Evolutionary conservation across 2,888 invertebrate species (phyloP).

Genomic region (Hymenopus coronatus): DNA sequence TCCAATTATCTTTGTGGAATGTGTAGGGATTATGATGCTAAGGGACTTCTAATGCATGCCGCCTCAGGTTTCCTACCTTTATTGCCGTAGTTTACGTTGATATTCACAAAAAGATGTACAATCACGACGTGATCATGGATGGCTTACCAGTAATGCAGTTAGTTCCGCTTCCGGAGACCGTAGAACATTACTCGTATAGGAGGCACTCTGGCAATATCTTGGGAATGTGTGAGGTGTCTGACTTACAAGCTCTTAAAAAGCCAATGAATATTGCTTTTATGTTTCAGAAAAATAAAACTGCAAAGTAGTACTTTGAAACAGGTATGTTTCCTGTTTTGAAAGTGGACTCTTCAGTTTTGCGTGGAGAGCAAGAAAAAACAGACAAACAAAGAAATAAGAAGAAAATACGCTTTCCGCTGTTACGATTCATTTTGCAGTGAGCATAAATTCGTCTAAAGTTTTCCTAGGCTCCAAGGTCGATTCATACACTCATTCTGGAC

Average conservation of each 20-base stretch:
- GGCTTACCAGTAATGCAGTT: background rate
- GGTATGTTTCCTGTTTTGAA: no score
- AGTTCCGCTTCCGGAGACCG: background rate
- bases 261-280: no score
- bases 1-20: background rate
- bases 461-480: no score
- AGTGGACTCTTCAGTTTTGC: no score
- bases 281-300: no score
- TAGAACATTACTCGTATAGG: background rate
- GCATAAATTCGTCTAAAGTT: no score
- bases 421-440: no score
- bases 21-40: background rate
- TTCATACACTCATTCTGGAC: no score
- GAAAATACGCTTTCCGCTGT: no score
- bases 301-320: no score
- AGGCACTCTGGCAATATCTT: background rate
- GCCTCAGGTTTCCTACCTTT: background rate
- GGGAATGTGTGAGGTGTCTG: background rate
- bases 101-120: background rate
- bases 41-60: background rate
- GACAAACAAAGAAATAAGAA: no score
- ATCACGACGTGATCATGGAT: background rate
- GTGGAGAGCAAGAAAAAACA: no score
- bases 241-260: background rate
- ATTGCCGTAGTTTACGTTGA: background rate